A percentile compares a stretch with the other conserved stretches of the same genome.
Evolutionary conservation across 2,113 vertebrate species (phyloP).

Genomic region (Cheilinus undulatus): DNA sequence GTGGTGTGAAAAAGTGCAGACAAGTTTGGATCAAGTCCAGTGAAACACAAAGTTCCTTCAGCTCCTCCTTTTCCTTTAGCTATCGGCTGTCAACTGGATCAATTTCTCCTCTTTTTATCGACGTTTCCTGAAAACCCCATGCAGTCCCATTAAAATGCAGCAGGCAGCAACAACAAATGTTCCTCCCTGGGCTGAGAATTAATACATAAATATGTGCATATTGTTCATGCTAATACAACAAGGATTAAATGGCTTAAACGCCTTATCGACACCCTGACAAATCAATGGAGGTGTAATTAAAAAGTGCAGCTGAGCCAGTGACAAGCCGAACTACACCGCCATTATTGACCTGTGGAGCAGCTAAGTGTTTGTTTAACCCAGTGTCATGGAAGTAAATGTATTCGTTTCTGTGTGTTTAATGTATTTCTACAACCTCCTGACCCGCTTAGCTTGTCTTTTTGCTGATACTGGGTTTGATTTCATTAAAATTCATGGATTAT

Average conservation of each 20-base stretch:
- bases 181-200: conserved; percentile 37
- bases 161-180: conserved; percentile 34
- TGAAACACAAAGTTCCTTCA: conserved; percentile 23
- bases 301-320: conserved; percentile 64
- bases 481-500: conserved; percentile 18
- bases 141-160: conserved; percentile 43
- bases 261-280: conserved; percentile 59
- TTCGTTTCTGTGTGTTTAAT: conserved; percentile 15
- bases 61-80: background rate
- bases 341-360: conserved; percentile 47
- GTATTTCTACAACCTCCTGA: conserved; percentile 21
- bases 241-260: conserved; percentile 70
- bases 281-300: conserved; percentile 75
- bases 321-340: conserved; percentile 32
- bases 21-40: conserved; percentile 6
- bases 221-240: conserved; percentile 62
- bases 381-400: background rate
- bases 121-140: conserved; percentile 31
- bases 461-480: background rate
- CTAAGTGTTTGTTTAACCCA: conserved; percentile 69
- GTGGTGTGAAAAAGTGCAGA: conserved; percentile 7
- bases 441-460: background rate
- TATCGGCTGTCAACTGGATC: conserved; percentile 40
- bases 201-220: conserved; percentile 55
- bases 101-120: conserved; percentile 31